phyloP scores from a whole-genome alignment of 2,797 vertebrate genomes.

The Fundulus diaphanus region DNA sequence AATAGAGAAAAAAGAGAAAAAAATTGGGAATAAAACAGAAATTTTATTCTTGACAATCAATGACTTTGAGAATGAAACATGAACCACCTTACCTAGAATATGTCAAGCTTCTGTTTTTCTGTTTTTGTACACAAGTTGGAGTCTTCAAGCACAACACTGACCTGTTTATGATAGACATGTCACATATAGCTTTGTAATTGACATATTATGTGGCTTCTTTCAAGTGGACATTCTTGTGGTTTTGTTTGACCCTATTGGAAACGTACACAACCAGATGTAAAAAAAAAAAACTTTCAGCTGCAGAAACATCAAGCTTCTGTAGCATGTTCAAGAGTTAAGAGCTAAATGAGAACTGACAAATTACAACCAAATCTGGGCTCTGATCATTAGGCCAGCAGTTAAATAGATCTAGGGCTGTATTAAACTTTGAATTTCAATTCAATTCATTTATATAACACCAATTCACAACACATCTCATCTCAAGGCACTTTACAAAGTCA shows the following conservation, averaged over 20 bases:
- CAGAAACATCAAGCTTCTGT: neutral
- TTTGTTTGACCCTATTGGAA: neutral
- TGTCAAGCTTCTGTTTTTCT: neutral
- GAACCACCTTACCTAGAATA: neutral
- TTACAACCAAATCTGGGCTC: neutral
- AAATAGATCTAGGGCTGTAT: neutral
- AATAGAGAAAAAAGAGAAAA: no score
- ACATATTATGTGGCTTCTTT: neutral
- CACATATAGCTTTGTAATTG: neutral
- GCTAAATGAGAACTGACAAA: neutral
- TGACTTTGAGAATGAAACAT: neutral
- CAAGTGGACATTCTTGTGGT: neutral
- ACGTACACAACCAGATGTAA: neutral
- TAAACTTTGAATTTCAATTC: no score
- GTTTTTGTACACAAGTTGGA: neutral
- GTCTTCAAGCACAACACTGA: neutral
- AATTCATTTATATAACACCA: no score
- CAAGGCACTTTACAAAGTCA: no score
- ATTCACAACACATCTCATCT: no score
- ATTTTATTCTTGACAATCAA: neutral
- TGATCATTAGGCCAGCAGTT: neutral
- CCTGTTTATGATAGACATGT: no score
- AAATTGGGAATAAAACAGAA: neutral
- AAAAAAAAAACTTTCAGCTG: neutral
- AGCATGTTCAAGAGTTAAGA: neutral